Base-by-base conservation (phyloP, 2,888 invertebrate genomes). In the Iselma pallidipennis region DNA sequence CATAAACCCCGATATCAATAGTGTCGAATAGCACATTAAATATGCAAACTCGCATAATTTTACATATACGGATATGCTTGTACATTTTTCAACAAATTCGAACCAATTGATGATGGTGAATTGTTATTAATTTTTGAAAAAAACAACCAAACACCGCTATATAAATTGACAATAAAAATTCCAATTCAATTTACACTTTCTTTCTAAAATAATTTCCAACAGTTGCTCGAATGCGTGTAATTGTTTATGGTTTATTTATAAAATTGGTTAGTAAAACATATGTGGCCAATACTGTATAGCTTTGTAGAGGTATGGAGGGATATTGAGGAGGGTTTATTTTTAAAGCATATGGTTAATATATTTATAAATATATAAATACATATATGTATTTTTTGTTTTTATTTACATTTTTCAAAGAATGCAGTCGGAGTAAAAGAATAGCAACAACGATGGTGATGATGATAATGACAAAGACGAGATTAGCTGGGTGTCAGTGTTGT, bases 351-450 rank as follows among this genome's bases (percentile, higher is more conserved):
- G 57, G 57, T 55, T 55, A 59, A 67, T 71, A 71, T 69, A 74
- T 74, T 72, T 73, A 74, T 71, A 74, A 74, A 72, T 73, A 72
- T 76, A 74, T 72, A 71, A 71, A 37, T 14, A 37, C 7, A 16
- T 29, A 29, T 10, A 1, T 29, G 12, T 29, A 29, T 29, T 71
- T 75, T 73, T 42, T 49, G 45, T 49, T 54, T 72, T 75, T 76
- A 76, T 77, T 78, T 78, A 76, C 77, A 76, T 75, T 76, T 74
- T 72, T 70, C 71, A 69, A 68, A 69, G 70, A n/a, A n/a, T n/a
- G n/a, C n/a, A n/a, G n/a, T 29, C 14, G 14, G 16, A 31, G n/a
- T n/a, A 2, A 16, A 37, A 7, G 16, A 16, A 37, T 16, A 37
- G 16, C 37, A 16, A 16, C 9, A 14, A 16, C 5, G 14, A 16